phyloP scores from a whole-genome alignment of 2,888 invertebrate species.

The Gortyna flavago region DNA sequence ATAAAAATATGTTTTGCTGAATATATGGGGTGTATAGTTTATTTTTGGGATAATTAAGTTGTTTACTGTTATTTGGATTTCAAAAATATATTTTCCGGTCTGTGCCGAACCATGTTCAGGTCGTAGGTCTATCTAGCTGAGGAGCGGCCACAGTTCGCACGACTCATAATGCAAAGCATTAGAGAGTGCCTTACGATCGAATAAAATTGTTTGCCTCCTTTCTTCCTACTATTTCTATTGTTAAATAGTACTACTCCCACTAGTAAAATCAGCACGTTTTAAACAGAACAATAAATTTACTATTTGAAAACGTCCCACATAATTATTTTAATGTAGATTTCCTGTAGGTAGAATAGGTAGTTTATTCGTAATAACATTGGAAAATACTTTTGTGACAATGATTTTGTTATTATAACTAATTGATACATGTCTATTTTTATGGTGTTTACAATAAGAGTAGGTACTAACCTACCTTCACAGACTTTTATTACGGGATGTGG shows the following conservation, averaged over 20 bases:
- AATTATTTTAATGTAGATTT: neutral
- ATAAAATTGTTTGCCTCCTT: too few relatives aligned
- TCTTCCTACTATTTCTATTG: too few relatives aligned
- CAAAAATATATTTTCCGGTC: neutral
- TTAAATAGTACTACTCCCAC: too few relatives aligned
- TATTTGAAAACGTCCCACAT: neutral
- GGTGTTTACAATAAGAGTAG: neutral
- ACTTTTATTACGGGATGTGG: neutral
- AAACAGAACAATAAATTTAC: neutral
- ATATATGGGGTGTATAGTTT: slow-evolving; percentile 9
- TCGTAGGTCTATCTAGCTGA: too few relatives aligned
- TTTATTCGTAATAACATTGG: neutral
- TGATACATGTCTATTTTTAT: neutral
- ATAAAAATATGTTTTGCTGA: slow-evolving; percentile 35
- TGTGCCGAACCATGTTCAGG: too few relatives aligned
- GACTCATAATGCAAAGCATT: too few relatives aligned
- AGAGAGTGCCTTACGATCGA: too few relatives aligned
- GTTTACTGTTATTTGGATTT: slow-evolving; percentile 7
- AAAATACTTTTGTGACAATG: neutral
- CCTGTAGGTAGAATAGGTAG: neutral
- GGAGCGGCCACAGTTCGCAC: too few relatives aligned
- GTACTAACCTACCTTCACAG: neutral
- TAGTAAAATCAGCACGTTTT: neutral
- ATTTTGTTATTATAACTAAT: neutral
- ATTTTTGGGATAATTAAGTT: slow-evolving; percentile 28